A percentile compares a stretch with the other conserved stretches of the same genome.
Conservation (phyloP, 1,140 invertebrate species). For the Philotrypesis tridentata region DNA sequence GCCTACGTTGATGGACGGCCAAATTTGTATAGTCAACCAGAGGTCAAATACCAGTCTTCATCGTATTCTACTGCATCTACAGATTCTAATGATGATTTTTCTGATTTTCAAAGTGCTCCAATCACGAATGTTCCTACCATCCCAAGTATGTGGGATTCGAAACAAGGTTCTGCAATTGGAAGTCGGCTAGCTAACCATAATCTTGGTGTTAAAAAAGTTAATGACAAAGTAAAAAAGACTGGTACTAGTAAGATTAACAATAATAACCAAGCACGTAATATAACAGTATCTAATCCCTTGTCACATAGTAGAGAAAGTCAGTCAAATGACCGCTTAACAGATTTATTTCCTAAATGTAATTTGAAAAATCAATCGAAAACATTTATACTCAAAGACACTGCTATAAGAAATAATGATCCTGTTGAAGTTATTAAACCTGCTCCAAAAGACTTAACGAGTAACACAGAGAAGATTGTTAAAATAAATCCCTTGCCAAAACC, state of each 20-base stretch:
- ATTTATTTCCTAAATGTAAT: slow-evolving; percentile 71
- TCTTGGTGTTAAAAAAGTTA: slow-evolving; percentile 68
- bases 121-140: slow-evolving; percentile 56
- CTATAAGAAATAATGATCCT: slow-evolving; percentile 65
- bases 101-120: slow-evolving; percentile 77
- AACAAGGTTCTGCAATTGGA: slow-evolving; percentile 71
- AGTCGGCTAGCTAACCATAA: slow-evolving; percentile 75
- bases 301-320: slow-evolving; percentile 49
- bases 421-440: slow-evolving; percentile 52
- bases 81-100: slow-evolving; percentile 74
- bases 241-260: slow-evolving; percentile 52
- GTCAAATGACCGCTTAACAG: slow-evolving; percentile 56
- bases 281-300: slow-evolving; percentile 37
- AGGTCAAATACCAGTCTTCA: slow-evolving; percentile 42
- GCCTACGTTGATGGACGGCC: neutral
- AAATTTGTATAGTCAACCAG: slow-evolving; percentile 30
- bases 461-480: slow-evolving; percentile 51
- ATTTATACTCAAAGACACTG: slow-evolving; percentile 71
- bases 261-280: slow-evolving; percentile 50
- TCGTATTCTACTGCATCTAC: slow-evolving; percentile 35
- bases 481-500: slow-evolving; percentile 48
- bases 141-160: slow-evolving; percentile 63
- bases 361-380: slow-evolving; percentile 69
- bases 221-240: slow-evolving; percentile 64
- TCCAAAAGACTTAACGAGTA: slow-evolving; percentile 41